Percentiles rank a stretch among this genome's conserved stretches.
Evolutionary conservation across 2,113 vertebrate species (phyloP).

Genomic region (Lota lota): DNA sequence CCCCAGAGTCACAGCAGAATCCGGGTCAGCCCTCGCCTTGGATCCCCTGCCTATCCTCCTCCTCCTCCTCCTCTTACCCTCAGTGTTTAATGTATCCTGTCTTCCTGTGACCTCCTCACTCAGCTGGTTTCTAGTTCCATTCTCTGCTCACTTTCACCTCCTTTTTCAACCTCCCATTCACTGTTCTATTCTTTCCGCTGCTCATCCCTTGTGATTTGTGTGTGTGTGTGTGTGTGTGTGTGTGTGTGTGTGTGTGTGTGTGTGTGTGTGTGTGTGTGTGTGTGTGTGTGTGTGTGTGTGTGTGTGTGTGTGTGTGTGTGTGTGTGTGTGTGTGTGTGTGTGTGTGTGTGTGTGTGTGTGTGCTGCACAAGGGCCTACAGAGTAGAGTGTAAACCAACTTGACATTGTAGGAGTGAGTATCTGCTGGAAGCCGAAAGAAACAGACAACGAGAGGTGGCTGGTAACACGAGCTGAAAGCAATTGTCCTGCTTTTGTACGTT

Average conservation of each 20-base stretch:
- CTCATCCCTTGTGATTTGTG: conserved; percentile 19
- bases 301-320: conserved; percentile 4
- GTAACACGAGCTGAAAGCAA: conserved; percentile 20
- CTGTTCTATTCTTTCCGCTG: not conserved
- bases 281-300: not conserved
- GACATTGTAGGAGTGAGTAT: conserved; percentile 35
- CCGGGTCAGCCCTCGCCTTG: conserved; percentile 42
- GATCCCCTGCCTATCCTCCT: conserved; percentile 9
- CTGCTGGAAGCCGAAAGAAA: conserved; percentile 7
- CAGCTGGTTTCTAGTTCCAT: conserved; percentile 2
- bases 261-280: not conserved
- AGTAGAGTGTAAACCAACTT: conserved; percentile 32
- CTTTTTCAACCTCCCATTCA: not conserved
- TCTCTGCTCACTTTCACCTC: not conserved
- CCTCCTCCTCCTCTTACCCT: conserved; percentile 17
- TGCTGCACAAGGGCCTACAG: not conserved
- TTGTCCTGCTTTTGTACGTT: conserved; percentile 26
- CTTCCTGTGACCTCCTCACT: conserved; percentile 19
- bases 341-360: not conserved
- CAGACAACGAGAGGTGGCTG: conserved; percentile 18
- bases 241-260: not conserved
- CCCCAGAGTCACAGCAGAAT: conserved; percentile 52
- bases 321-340: conserved; percentile 5
- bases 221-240: conserved; percentile 19
- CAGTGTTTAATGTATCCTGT: conserved; percentile 12